Evolutionary conservation across 2,888 invertebrate genomes (phyloP).

Genomic region (Eupeodes luniger): DNA sequence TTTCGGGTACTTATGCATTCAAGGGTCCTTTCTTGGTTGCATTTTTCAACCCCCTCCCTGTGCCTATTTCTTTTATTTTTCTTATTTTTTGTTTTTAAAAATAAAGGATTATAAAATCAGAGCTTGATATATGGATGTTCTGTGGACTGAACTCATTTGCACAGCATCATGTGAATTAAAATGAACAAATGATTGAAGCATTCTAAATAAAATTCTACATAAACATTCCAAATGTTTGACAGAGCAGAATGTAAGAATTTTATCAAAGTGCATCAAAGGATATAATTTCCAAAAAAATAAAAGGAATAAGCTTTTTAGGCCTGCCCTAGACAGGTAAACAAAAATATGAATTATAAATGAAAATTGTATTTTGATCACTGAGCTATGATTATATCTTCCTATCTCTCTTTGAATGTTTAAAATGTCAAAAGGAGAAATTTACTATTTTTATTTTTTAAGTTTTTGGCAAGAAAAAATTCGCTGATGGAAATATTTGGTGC

Average conservation of each 20-base stretch:
- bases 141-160: constrained; percentile 34
- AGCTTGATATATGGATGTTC: not conserved
- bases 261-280: constrained; percentile 38
- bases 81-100: constrained; percentile 44
- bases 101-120: not conserved
- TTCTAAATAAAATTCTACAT: constrained; percentile 39
- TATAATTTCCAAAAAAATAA: not conserved
- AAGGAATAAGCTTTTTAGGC: not conserved
- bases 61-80: constrained; percentile 27
- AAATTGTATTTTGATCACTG: too few species aligned
- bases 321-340: too few species aligned
- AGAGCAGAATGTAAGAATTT: constrained; percentile 44
- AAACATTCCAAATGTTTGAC: constrained; percentile 49
- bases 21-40: constrained; percentile 46
- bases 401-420: too few species aligned
- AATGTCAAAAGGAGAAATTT: too few species aligned
- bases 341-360: too few species aligned
- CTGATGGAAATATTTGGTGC: too few species aligned
- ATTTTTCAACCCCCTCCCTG: constrained; percentile 17
- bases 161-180: constrained; percentile 14
- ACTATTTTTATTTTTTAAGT: too few species aligned
- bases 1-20: constrained; percentile 57
- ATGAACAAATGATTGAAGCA: constrained; percentile 42
- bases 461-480: too few species aligned
- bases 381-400: too few species aligned